phyloP scores from a whole-genome alignment of 2,888 invertebrate species.

The Drosophila bunnanda region DNA sequence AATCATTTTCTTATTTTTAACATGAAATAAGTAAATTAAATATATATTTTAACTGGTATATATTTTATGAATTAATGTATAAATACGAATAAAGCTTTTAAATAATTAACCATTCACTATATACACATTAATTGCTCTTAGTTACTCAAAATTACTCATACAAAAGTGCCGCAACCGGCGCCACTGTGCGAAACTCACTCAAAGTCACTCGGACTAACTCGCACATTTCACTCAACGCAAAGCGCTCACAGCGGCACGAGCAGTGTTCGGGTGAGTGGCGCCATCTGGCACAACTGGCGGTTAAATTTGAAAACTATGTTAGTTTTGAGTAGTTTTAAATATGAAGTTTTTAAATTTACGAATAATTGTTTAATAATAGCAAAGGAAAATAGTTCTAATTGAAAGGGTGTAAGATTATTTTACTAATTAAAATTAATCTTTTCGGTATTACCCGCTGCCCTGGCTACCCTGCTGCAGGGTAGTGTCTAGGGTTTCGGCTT shows the following conservation, averaged over 20 bases:
- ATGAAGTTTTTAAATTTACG: not conserved
- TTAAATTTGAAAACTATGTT: slow-evolving; percentile 1
- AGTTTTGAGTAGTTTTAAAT: not conserved
- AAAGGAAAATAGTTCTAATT: not conserved
- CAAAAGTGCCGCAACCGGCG: not conserved
- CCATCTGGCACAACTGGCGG: slow-evolving; percentile 4
- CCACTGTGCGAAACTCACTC: slow-evolving; percentile 20
- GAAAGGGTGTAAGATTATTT: not conserved
- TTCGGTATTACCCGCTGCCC: too few relatives aligned
- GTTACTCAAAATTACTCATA: not conserved
- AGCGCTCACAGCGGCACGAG: slow-evolving; percentile 7
- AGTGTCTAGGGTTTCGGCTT: slow-evolving; percentile 4
- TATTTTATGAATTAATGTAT: too few relatives aligned
- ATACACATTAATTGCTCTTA: not conserved
- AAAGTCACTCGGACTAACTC: slow-evolving; percentile 3
- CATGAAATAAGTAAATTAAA: not conserved
- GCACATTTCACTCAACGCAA: slow-evolving; percentile 4
- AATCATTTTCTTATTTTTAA: not conserved
- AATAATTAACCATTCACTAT: too few relatives aligned
- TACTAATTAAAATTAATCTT: not conserved
- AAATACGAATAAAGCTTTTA: too few relatives aligned
- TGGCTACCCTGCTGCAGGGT: not conserved
- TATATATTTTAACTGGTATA: not conserved
- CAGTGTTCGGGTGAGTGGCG: slow-evolving; percentile 1
- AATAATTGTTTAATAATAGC: not conserved